These are phyloP conservation scores for Whitmania pigra DNA, from an alignment of 1,140 invertebrate species.

Conservation along the genomic window DNA sequence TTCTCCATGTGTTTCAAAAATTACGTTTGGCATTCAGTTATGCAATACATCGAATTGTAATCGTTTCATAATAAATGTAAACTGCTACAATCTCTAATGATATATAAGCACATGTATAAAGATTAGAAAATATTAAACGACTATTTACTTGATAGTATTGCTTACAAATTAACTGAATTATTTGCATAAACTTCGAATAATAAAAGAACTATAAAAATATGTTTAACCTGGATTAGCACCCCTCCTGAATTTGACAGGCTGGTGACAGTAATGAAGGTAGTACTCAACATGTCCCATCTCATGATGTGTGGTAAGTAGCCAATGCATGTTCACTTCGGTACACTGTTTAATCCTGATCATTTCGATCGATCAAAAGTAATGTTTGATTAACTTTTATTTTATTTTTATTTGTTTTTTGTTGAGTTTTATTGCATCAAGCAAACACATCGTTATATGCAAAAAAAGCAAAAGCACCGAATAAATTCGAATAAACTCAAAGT, in stretches of 20 bases:
- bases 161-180: conserved; percentile 54
- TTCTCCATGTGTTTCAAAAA: conserved; percentile 58
- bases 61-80: conserved; percentile 62
- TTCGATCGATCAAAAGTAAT: too few relatives aligned
- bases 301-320: conserved; percentile 60
- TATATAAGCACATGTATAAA: too few relatives aligned
- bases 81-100: too few relatives aligned
- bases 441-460: too few relatives aligned
- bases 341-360: conserved; percentile 40
- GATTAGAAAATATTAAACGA: too few relatives aligned
- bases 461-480: too few relatives aligned
- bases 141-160: conserved; percentile 48
- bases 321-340: conserved; percentile 43
- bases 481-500: too few relatives aligned
- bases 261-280: conserved; percentile 57
- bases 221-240: conserved; percentile 54
- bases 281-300: conserved; percentile 70
- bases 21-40: conserved; percentile 59
- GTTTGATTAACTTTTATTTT: too few relatives aligned
- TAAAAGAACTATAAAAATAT: conserved; percentile 63
- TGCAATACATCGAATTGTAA: conserved; percentile 50
- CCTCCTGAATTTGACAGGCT: conserved; percentile 55
- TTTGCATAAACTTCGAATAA: conserved; percentile 45
- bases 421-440: too few relatives aligned
- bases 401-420: too few relatives aligned